Percentiles rank a stretch among this genome's conserved stretches.
phyloP scores from a whole-genome alignment of 2,113 vertebrate genomes.

The Apeltes quadracus region DNA sequence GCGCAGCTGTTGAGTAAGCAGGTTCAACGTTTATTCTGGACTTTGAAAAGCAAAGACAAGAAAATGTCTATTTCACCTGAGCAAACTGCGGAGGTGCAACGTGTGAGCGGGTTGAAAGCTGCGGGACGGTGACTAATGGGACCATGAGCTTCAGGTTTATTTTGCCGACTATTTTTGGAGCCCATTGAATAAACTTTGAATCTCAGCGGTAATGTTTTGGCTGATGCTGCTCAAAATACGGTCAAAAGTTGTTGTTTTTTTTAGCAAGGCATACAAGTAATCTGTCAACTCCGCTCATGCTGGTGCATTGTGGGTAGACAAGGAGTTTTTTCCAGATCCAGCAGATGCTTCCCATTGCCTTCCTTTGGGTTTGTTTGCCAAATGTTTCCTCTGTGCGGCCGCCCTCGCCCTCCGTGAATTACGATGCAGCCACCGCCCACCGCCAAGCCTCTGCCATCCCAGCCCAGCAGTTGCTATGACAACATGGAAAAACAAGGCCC shows the following conservation, averaged over 20 bases:
- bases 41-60: neutral
- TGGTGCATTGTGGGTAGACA: slow-evolving; percentile 39
- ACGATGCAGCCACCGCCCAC: slow-evolving; percentile 27
- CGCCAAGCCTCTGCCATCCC: slow-evolving; percentile 35
- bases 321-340: slow-evolving; percentile 34
- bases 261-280: neutral
- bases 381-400: neutral
- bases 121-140: neutral
- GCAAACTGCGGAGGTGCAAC: neutral
- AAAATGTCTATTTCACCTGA: too few species aligned
- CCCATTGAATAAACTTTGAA: neutral
- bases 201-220: neutral
- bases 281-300: neutral
- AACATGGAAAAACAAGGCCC: slow-evolving; percentile 79
- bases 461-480: slow-evolving; percentile 56
- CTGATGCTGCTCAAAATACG: neutral
- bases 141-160: neutral
- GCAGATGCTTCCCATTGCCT: slow-evolving; percentile 43
- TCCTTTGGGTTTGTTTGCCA: slow-evolving; percentile 8
- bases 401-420: slow-evolving; percentile 13
- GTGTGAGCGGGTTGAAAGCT: too few species aligned
- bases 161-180: neutral
- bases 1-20: neutral
- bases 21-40: neutral
- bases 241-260: neutral